Evolutionary conservation across 2,797 vertebrate species (phyloP).

Genomic region (Poeciliopsis paucimaculata): DNA sequence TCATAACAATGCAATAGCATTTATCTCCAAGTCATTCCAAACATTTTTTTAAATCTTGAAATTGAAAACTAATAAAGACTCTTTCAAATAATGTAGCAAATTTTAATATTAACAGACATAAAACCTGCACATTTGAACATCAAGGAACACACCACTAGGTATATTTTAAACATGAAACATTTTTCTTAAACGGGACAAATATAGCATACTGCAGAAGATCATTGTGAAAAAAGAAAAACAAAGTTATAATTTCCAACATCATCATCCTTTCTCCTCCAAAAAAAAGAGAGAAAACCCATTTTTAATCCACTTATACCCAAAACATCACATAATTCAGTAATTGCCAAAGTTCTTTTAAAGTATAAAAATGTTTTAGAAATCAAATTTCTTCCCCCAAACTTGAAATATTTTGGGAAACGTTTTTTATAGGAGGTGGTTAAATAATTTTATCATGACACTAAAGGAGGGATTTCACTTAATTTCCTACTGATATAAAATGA

Average conservation of each 20-base stretch:
- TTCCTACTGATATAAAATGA: neutral
- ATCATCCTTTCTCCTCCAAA: neutral
- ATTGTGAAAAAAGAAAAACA: neutral
- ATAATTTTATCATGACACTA: neutral
- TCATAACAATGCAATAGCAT: neutral
- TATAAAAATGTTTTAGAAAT: neutral
- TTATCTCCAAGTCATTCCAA: neutral
- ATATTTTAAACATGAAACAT: neutral
- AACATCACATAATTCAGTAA: neutral
- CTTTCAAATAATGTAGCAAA: conserved; percentile 3
- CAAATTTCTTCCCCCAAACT: neutral
- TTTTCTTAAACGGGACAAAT: neutral
- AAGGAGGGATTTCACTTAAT: neutral
- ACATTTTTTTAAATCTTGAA: neutral
- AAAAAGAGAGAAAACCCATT: neutral
- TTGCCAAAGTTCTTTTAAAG: neutral
- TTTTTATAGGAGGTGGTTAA: neutral
- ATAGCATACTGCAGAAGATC: neutral
- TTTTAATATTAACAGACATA: conserved; percentile 6
- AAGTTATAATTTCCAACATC: neutral
- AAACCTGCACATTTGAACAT: neutral
- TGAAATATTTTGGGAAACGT: neutral
- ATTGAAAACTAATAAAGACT: neutral
- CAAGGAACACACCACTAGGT: neutral
- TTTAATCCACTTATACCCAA: neutral